Evolutionary conservation across 2,797 vertebrate species (phyloP).

Genomic region (Botia kubotai): DNA sequence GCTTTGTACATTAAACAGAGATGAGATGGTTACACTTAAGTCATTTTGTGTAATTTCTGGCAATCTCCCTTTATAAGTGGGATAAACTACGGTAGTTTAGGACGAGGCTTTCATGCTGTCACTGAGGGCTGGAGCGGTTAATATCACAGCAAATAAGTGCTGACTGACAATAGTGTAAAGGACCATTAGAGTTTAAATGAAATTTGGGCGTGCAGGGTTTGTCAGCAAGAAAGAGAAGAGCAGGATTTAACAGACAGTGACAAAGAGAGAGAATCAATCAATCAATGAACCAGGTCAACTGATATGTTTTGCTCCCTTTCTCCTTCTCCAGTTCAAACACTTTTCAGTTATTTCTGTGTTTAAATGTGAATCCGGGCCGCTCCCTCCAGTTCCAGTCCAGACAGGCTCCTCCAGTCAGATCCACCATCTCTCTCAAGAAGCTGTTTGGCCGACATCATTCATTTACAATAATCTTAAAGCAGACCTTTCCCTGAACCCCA

Average conservation of each 20-base stretch:
- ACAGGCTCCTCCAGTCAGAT: constrained; percentile 41
- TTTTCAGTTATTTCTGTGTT: neutral
- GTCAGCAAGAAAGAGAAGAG: constrained; percentile 5
- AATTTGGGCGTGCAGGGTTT: constrained; percentile 29
- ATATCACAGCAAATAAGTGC: constrained; percentile 37
- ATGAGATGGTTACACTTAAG: constrained; percentile 57
- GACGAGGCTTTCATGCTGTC: constrained; percentile 39
- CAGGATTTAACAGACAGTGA: constrained; percentile 6
- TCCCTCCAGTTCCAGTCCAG: constrained; percentile 37
- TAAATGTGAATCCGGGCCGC: constrained; percentile 30
- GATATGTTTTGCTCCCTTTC: neutral
- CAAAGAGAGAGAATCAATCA: neutral
- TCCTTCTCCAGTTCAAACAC: constrained; percentile 18
- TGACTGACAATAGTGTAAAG: constrained; percentile 49
- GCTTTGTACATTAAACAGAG: constrained; percentile 46
- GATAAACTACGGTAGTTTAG: constrained; percentile 40
- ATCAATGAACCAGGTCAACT: neutral
- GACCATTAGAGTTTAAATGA: constrained; percentile 39
- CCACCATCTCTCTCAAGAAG: constrained; percentile 5
- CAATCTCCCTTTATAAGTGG: constrained; percentile 48
- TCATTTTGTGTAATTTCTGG: constrained; percentile 48
- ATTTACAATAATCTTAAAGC: constrained; percentile 62
- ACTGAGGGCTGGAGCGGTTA: constrained; percentile 23
- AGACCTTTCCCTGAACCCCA: constrained; percentile 54
- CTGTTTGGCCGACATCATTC: constrained; percentile 64